These are phyloP conservation scores for Scomber colias DNA, from an alignment of 2,113 vertebrate genomes.

Conservation along the genomic window DNA sequence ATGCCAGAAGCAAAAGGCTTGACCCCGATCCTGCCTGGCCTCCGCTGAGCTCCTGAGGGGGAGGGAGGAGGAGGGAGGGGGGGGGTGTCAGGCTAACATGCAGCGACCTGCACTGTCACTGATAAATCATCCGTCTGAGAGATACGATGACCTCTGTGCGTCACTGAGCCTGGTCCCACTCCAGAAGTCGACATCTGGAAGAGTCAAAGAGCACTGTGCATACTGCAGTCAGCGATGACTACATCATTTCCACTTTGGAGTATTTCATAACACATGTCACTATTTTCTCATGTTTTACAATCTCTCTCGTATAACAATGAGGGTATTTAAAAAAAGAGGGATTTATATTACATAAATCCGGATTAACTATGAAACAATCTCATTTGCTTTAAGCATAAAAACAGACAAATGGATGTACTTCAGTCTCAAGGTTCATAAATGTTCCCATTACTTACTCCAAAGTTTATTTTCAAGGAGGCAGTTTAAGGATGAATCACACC, in stretches of 20 bases:
- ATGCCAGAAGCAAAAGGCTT: slow-evolving; percentile 35
- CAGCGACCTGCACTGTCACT: background rate
- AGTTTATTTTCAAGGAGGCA: background rate
- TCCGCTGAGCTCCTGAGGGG: background rate
- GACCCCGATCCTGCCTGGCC: slow-evolving; percentile 36
- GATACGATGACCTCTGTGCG: slow-evolving; percentile 32
- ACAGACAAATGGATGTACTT: background rate
- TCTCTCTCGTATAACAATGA: background rate
- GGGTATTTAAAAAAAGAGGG: background rate
- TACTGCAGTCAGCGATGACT: background rate
- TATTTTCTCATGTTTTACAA: background rate
- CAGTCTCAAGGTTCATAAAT: background rate
- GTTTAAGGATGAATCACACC: background rate
- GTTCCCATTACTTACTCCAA: background rate
- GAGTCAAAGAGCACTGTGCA: background rate
- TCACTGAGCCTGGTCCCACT: slow-evolving; percentile 23
- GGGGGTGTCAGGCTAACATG: background rate
- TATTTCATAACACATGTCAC: background rate
- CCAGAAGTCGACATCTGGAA: slow-evolving; percentile 53
- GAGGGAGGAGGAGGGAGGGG: too few relatives aligned
- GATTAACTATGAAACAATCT: background rate
- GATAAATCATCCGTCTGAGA: slow-evolving; percentile 30
- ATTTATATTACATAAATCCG: background rate
- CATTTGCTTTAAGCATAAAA: background rate
- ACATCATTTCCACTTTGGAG: slow-evolving; percentile 1